Evolutionary conservation across 2,888 invertebrate genomes (phyloP), one percentile per base, ranked within the genome.

Genomic region (Julus scandinavius): DNA sequence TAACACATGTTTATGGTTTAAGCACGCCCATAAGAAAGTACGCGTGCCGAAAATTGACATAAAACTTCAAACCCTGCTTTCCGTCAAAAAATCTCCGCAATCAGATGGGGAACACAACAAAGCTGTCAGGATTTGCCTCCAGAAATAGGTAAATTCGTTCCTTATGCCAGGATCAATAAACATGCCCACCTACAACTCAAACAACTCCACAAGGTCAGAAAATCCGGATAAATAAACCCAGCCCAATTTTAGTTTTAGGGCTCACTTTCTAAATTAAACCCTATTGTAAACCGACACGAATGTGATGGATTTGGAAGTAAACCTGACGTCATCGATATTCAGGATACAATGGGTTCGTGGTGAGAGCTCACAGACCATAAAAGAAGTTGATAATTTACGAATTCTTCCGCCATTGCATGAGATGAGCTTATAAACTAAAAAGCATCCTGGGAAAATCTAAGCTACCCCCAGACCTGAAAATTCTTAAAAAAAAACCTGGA

Each of bases 131-230:
- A 54, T 54, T 15, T 4, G 58, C 58, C 58, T 58, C 58, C 58
- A 58, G 58, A 58, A 58, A 58, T 58, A 58, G 58, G 58, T 58
- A 17, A 58, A 58, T 17, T 58, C n/a, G 58, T 58, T 58, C 5
- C 58, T 58, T 15, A 17, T 58, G 58, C 17, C 15, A 58, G 58
- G 4, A 58, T 58, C 58, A 58, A 58, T 58, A 58, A 58, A 58
- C 58, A 58, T 17, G 58, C 58, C 58, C 58, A 58, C 58, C n/a
- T 58, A 58, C 58, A 58, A 58, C 58, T 58, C 58, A 58, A 58
- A 58, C 58, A 58, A 54, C 15, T 58, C 17, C 58, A 17, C 58
- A 58, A 58, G 58, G 58, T 58, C 58, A 58, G 17, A 58, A 58
- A 17, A 58, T 58, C 58, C 17, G 58, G 58, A 58, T 58, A 58